Conservation (phyloP, 2,888 invertebrate species). For the Autographa pulchrina region DNA sequence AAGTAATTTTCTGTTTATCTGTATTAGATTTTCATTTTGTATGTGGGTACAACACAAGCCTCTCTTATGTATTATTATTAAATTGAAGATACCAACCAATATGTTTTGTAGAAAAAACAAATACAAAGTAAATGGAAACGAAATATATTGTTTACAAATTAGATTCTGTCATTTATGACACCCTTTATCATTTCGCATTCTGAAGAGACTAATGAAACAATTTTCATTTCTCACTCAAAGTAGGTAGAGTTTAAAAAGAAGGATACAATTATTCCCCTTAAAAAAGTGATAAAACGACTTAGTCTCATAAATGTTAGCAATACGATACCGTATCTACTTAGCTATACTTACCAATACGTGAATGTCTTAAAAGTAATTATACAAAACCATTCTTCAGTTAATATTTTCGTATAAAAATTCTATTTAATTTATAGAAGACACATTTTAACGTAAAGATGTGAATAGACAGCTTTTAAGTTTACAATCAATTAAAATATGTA, state of each 20-base stretch:
- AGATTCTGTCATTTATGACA: background rate
- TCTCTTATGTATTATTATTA: constrained; percentile 39
- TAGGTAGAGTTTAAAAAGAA: constrained; percentile 28
- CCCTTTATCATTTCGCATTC: background rate
- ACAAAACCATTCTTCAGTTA: background rate
- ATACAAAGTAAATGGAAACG: constrained; percentile 11
- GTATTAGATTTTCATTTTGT: constrained; percentile 55
- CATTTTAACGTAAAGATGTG: background rate
- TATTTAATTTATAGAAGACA: background rate
- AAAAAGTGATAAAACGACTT: constrained; percentile 55
- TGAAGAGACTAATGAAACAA: background rate
- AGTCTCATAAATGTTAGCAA: constrained; percentile 49
- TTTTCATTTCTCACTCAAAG: constrained; percentile 11
- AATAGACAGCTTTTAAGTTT: too few relatives aligned
- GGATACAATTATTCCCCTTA: constrained; percentile 29
- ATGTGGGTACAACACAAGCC: constrained; percentile 31
- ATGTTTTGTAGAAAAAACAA: constrained; percentile 8
- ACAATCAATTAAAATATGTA: too few relatives aligned
- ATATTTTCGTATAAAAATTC: background rate
- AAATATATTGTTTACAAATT: constrained; percentile 7
- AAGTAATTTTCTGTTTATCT: constrained; percentile 57
- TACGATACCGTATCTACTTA: constrained; percentile 43
- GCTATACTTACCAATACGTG: constrained; percentile 32
- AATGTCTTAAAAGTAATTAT: constrained; percentile 10
- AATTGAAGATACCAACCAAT: constrained; percentile 28